These are phyloP conservation scores for Synergus laeviventris DNA, from an alignment of 2,888 invertebrate genomes.

Conservation along the genomic window DNA sequence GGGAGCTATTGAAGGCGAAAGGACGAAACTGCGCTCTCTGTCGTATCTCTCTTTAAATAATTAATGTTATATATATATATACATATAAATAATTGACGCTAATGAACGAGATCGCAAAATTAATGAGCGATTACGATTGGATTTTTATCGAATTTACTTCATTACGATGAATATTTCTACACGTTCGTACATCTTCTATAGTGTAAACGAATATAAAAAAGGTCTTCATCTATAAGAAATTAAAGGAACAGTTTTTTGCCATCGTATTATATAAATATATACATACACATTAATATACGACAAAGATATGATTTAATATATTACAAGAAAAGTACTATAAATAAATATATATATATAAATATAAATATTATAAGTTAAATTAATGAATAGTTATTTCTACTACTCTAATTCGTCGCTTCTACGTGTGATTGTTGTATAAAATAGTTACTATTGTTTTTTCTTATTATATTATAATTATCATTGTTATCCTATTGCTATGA, in stretches of 20 bases:
- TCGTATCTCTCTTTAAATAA: conserved; percentile 71
- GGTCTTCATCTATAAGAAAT: conserved; percentile 56
- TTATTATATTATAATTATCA: conserved; percentile 61
- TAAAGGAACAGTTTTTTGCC: conserved; percentile 67
- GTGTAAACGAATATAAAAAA: conserved; percentile 63
- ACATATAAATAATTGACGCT: conserved; percentile 59
- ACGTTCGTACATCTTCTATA: conserved; percentile 75
- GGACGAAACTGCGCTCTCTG: conserved; percentile 66
- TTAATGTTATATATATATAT: conserved; percentile 65
- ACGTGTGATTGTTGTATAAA: conserved; percentile 76
- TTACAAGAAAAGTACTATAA: conserved; percentile 65
- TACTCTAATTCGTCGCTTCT: conserved; percentile 75
- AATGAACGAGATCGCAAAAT: conserved; percentile 49
- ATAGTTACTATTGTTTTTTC: conserved; percentile 63
- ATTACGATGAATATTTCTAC: conserved; percentile 75
- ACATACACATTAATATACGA: conserved; percentile 62
- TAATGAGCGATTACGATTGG: conserved; percentile 58
- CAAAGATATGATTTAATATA: conserved; percentile 70
- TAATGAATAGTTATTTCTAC: conserved; percentile 73
- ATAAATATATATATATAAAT: conserved; percentile 54
- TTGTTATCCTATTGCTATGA: conserved; percentile 60
- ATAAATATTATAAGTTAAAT: conserved; percentile 60
- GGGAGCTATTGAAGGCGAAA: conserved; percentile 41
- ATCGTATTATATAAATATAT: conserved; percentile 62
- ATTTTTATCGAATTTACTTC: conserved; percentile 74